Conservation (phyloP, 2,113 vertebrate species). For the Coptodon rendalli region DNA sequence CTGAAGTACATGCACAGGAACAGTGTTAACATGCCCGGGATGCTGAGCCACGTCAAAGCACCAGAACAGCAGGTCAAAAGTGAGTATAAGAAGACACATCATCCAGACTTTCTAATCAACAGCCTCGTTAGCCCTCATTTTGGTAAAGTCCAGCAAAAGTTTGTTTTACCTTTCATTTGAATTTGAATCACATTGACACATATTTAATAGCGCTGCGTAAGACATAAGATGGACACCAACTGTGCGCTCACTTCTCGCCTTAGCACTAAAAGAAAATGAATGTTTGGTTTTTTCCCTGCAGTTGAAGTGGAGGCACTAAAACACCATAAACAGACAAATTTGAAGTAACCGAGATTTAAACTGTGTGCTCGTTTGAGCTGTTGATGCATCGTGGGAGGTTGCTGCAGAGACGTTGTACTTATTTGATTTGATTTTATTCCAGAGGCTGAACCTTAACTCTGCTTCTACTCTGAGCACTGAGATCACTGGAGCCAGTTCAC, state of each 20-base stretch:
- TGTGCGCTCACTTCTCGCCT: neutral
- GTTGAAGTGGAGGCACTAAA: neutral
- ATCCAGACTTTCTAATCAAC: neutral
- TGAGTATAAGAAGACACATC: constrained; percentile 62
- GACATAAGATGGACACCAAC: neutral
- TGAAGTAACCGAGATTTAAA: neutral
- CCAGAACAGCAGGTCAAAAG: constrained; percentile 99
- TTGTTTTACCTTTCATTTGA: neutral
- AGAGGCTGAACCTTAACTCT: neutral
- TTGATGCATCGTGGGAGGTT: neutral
- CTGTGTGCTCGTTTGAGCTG: neutral
- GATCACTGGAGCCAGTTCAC: neutral
- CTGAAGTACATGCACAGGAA: constrained; percentile 98
- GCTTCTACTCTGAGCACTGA: neutral
- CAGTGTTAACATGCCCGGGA: constrained; percentile 97
- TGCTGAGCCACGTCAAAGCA: constrained; percentile 96
- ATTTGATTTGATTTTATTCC: neutral
- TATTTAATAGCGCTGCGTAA: neutral
- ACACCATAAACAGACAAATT: neutral
- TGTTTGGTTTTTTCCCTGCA: neutral
- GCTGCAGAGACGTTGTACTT: neutral
- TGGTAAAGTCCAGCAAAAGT: neutral
- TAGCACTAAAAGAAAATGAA: neutral
- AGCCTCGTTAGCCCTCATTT: neutral
- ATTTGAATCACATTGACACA: neutral